Base-by-base conservation (phyloP, 1,140 invertebrate genomes). In the Cheumatopsyche charites region DNA sequence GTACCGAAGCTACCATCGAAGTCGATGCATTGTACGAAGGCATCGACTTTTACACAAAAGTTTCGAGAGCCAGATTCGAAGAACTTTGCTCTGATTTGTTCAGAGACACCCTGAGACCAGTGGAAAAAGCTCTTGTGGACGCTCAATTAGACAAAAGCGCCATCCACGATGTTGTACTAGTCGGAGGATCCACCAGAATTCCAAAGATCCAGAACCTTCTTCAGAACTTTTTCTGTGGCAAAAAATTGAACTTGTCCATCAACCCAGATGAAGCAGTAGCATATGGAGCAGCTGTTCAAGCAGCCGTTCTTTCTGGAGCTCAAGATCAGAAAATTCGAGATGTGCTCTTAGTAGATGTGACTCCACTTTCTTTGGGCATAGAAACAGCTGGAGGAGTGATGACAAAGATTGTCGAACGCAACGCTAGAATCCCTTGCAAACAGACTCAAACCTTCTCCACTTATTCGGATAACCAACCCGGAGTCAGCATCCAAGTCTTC, bases 141-240 rank as follows among this genome's bases (percentile, higher is more conserved):
- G 94, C 96, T 65, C 97, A 97, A 79, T 89, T 97, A 87, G 94
- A 96, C 83, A 98, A 98, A 82, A 84, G 89, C 7, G 86, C 89
- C 70, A 94, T 99, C 74, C 90, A 99, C 78, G 97, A 99, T 77
- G 96, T 99, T 77, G 96, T 99, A 26, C 84, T 99, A 29, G 97
- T 99, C 62, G 97, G 97, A 76, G 97, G 97, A 42, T 98, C 97
- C 13, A 98, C 97, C 29, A 91, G 97, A 85, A 99, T 99, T 77
- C 97, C 97, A 47, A 98, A 98, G 82, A 94, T 98, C 68, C 97
- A 98, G 84, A 96, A 96, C 79, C 85, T 97, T 49, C 85, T 97
- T 49, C 92, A 96, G 79, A 94, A 97, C 81, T 97, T 96, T 86
- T 98, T 98, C 88, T 96, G 97, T 76, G 97, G 96, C 71, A 98